Conservation (phyloP, 2,888 invertebrate genomes). For the Netelia inedita region DNA sequence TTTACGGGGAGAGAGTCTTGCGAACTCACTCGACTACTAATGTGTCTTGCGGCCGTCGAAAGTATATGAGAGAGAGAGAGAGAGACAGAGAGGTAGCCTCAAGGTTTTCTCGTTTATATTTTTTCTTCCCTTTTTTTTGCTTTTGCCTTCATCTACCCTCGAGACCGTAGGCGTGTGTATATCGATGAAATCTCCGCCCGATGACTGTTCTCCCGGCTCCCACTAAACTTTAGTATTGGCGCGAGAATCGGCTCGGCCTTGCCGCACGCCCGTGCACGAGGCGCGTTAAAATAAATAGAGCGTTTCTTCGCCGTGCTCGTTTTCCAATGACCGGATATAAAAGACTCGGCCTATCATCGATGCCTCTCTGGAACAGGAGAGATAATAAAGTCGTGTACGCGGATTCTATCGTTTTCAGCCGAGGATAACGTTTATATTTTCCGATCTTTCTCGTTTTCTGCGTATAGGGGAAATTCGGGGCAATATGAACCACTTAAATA, state of each 20-base stretch:
- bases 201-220: constrained; percentile 35
- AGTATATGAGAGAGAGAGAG: constrained; percentile 4
- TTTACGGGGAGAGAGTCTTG: constrained; percentile 26
- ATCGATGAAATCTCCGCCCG: constrained; percentile 55
- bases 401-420: not conserved
- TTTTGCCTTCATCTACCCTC: constrained; percentile 31
- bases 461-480: too few relatives aligned
- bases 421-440: not conserved
- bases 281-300: constrained; percentile 46
- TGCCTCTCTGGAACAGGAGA: constrained; percentile 9
- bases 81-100: constrained; percentile 30
- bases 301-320: not conserved
- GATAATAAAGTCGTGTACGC: constrained; percentile 25
- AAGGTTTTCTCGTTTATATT: constrained; percentile 57
- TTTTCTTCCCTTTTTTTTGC: constrained; percentile 30
- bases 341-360: constrained; percentile 33
- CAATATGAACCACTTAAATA: too few relatives aligned
- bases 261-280: constrained; percentile 15
- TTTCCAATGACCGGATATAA: not conserved
- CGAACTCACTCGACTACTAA: constrained; percentile 59
- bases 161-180: constrained; percentile 35
- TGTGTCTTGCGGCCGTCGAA: constrained; percentile 13
- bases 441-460: constrained; percentile 3
- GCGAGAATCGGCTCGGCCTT: constrained; percentile 15
- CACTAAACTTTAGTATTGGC: constrained; percentile 32